Percentiles rank a stretch among this genome's conserved stretches.
phyloP scores from a whole-genome alignment of 1,140 invertebrate genomes.

The Aradophagus sp. region DNA sequence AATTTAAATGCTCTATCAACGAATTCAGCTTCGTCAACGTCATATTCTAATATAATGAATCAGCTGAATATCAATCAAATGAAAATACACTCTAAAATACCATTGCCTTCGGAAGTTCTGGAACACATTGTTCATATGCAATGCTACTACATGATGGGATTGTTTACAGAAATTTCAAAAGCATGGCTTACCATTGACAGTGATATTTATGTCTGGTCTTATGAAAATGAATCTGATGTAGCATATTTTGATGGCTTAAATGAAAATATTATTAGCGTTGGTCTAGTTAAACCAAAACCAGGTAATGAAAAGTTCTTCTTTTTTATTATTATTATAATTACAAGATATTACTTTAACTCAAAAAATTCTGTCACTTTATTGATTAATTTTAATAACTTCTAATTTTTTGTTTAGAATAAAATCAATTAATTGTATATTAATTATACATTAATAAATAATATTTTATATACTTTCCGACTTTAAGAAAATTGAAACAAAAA shows the following conservation, averaged over 20 bases:
- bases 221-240: slow-evolving; percentile 81
- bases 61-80: slow-evolving; percentile 83
- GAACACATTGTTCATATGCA: slow-evolving; percentile 96
- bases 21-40: slow-evolving; percentile 73
- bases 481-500: slow-evolving; percentile 5
- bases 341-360: no score
- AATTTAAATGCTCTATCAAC: slow-evolving; percentile 80
- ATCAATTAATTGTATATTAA: no score
- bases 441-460: no score
- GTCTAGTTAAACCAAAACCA: slow-evolving; percentile 88
- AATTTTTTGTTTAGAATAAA: no score
- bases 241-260: slow-evolving; percentile 94
- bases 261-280: slow-evolving; percentile 92
- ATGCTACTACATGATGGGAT: slow-evolving; percentile 95
- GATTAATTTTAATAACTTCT: not conserved
- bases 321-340: not conserved
- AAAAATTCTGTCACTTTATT: no score
- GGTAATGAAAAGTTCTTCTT: slow-evolving; percentile 79
- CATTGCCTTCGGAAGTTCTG: slow-evolving; percentile 92
- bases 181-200: slow-evolving; percentile 98
- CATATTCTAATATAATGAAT: slow-evolving; percentile 36
- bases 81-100: slow-evolving; percentile 86
- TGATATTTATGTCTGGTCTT: slow-evolving; percentile 93
- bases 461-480: no score
- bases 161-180: slow-evolving; percentile 95